Percentiles rank a stretch among this genome's conserved stretches.
phyloP scores from a whole-genome alignment of 37 sponge, comb jelly and placozoan species.

The Geodia barretti region DNA sequence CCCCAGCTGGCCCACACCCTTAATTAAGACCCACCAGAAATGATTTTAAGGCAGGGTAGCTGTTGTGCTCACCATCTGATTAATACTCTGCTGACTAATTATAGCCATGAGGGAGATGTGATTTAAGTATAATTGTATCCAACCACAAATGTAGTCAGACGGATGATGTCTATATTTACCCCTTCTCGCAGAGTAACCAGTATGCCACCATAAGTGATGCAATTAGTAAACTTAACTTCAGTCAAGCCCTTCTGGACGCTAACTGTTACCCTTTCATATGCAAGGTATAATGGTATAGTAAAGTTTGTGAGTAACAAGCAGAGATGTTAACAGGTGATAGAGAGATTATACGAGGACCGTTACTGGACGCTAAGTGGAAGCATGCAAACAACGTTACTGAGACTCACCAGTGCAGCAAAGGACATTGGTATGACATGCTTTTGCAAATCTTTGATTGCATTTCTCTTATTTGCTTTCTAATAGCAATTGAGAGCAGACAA shows the following conservation, averaged over 20 bases:
- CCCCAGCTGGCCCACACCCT: no score
- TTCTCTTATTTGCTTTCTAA: not conserved
- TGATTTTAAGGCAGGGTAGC: no score
- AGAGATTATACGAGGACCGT: constrained; percentile 6
- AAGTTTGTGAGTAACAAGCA: no score
- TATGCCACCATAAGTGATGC: constrained; percentile 51
- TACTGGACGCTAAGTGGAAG: constrained; percentile 31
- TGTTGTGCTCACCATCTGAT: no score
- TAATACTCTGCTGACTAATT: no score
- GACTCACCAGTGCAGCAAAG: constrained; percentile 24
- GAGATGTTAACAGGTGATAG: constrained; percentile 28
- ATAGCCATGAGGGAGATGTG: no score
- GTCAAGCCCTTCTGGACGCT: constrained; percentile 24
- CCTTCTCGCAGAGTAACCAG: constrained; percentile 24
- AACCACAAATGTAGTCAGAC: not conserved
- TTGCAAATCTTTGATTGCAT: not conserved
- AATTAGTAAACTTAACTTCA: constrained; percentile 32
- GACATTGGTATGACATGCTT: constrained; percentile 8
- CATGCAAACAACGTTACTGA: constrained; percentile 25
- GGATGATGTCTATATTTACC: not conserved
- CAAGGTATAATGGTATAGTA: constrained; percentile 12
- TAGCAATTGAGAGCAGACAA: constrained; percentile 5
- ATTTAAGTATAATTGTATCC: not conserved
- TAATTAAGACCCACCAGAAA: no score
- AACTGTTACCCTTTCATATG: constrained; percentile 54